These are phyloP conservation scores for Catharus fuscescens DNA, from an alignment of 2,113 vertebrate species.

Conservation along the genomic window DNA sequence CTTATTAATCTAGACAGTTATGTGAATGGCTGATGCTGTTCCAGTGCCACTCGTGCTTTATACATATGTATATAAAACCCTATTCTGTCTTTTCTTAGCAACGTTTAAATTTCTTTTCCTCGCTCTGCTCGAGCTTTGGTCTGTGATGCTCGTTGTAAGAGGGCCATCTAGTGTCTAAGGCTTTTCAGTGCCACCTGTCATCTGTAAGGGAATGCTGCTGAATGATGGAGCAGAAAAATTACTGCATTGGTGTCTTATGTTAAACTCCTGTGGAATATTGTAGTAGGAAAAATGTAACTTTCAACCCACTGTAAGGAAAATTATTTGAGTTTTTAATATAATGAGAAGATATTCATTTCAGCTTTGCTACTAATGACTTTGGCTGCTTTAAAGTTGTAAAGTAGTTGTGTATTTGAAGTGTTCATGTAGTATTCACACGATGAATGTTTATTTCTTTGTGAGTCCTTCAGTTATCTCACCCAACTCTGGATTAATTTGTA, in stretches of 20 bases:
- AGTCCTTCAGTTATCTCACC: neutral
- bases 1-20: neutral
- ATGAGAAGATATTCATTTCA: neutral
- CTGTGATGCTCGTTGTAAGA: constrained; percentile 25
- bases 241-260: neutral
- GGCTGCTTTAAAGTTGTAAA: neutral
- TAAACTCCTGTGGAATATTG: neutral
- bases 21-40: neutral
- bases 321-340: neutral
- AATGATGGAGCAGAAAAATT: neutral
- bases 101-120: neutral
- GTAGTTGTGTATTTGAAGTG: neutral
- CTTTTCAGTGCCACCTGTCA: neutral
- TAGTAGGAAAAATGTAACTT: neutral
- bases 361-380: neutral
- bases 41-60: neutral
- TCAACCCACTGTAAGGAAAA: neutral
- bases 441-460: neutral
- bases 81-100: neutral
- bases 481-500: neutral
- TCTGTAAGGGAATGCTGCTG: neutral
- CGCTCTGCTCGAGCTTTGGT: neutral
- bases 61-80: neutral
- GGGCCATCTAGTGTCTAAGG: constrained; percentile 70
- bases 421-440: neutral